phyloP scores from a whole-genome alignment of 2,888 invertebrate species.

The Mylabris sibirica region DNA sequence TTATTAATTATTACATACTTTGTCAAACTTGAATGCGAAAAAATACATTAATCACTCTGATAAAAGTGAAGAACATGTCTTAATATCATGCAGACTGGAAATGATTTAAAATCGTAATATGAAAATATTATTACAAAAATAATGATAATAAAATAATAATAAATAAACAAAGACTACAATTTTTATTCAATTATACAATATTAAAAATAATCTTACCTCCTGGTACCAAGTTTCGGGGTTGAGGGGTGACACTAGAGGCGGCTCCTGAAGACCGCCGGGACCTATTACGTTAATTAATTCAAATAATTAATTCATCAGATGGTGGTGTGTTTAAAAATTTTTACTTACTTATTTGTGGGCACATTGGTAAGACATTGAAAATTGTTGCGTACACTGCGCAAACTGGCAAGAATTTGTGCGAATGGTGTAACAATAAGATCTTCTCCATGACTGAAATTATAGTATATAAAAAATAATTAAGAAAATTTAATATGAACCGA shows the following conservation, averaged over 20 bases:
- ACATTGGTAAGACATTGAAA: constrained; percentile 97
- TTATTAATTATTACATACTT: neutral
- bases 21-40: neutral
- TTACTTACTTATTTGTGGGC: constrained; percentile 84
- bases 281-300: constrained; percentile 63
- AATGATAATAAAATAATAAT: neutral
- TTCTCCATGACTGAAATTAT: constrained; percentile 85
- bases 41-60: neutral
- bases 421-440: constrained; percentile 99
- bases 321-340: neutral
- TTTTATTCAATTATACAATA: neutral
- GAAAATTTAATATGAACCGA: constrained; percentile 2
- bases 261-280: constrained; percentile 81
- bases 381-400: constrained; percentile 98
- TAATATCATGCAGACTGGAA: constrained; percentile 18
- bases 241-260: constrained; percentile 74
- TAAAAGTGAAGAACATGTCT: constrained; percentile 15
- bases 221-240: constrained; percentile 75
- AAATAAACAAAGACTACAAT: neutral
- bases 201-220: constrained; percentile 69
- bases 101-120: constrained; percentile 4
- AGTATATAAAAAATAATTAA: constrained; percentile 12
- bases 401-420: constrained; percentile 98
- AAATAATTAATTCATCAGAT: neutral
- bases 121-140: constrained; percentile 12